phyloP scores from a whole-genome alignment of 2,888 invertebrate species.

The Chrysodeixis includens region DNA sequence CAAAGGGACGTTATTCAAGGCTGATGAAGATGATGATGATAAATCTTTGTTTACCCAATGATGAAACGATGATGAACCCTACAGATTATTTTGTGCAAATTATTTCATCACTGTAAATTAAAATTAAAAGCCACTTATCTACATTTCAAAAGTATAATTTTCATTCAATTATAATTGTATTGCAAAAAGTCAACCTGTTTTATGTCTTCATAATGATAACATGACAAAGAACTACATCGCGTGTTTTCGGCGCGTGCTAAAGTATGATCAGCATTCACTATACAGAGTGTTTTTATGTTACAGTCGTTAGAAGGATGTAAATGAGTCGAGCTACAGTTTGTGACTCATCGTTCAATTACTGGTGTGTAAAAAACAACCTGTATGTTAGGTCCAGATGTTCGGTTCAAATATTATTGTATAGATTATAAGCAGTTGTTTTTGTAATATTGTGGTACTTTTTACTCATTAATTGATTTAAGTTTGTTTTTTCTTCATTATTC shows the following conservation, averaged over 20 bases:
- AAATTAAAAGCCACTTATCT: too few species aligned
- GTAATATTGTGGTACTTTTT: too few species aligned
- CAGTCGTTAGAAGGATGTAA: conserved; percentile 4
- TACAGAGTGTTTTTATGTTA: neutral
- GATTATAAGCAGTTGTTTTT: too few species aligned
- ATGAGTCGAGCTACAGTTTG: neutral
- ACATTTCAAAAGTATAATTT: neutral
- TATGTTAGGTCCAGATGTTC: conserved; percentile 5
- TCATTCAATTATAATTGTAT: too few species aligned
- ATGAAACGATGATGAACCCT: too few species aligned
- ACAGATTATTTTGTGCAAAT: too few species aligned
- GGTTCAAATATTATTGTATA: conserved; percentile 17
- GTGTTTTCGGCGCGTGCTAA: conserved; percentile 5
- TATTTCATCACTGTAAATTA: too few species aligned
- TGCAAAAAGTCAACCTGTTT: neutral
- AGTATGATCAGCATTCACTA: neutral
- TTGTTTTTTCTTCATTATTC: too few species aligned
- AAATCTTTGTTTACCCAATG: too few species aligned
- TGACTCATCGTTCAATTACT: conserved; percentile 7
- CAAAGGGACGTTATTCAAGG: too few species aligned
- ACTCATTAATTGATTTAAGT: too few species aligned
- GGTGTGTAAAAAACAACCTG: neutral
- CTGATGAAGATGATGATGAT: too few species aligned
- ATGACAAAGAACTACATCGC: conserved; percentile 4
- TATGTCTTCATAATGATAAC: neutral